Percentiles rank a stretch among this genome's conserved stretches.
Evolutionary conservation across 2,113 vertebrate genomes (phyloP).

Genomic region (Lanius ludovicianus): DNA sequence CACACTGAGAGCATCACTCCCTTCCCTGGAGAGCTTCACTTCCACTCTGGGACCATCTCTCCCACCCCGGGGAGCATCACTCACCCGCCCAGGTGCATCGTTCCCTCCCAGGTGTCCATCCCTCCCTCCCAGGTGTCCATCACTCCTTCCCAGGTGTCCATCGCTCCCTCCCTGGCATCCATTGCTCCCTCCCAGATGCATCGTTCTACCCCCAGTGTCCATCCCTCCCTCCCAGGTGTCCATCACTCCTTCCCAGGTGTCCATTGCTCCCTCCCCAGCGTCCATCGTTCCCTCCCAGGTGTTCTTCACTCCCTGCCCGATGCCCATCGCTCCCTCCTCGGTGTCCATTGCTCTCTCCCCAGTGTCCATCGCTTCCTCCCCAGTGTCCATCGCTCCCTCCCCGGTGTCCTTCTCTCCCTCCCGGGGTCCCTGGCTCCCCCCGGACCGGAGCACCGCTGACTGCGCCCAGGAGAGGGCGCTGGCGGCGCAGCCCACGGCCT

Average conservation of each 20-base stretch:
- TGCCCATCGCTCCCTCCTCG: too few relatives aligned
- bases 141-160: too few relatives aligned
- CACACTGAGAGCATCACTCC: neutral
- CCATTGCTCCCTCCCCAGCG: neutral
- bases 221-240: fast-evolving
- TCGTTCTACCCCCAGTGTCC: neutral
- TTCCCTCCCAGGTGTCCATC: too few relatives aligned
- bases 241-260: neutral
- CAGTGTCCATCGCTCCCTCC: fast-evolving
- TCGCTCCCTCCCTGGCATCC: fast-evolving
- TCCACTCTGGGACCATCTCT: neutral
- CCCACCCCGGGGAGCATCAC: neutral
- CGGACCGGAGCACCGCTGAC: neutral
- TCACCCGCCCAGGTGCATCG: fast-evolving
- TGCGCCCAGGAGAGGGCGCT: conserved; percentile 61
- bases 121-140: too few relatives aligned
- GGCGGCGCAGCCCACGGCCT: conserved; percentile 41
- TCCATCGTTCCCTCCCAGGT: too few relatives aligned
- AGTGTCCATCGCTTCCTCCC: fast-evolving
- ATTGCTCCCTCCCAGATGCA: neutral
- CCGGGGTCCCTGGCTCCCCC: neutral
- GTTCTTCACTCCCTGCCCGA: too few relatives aligned
- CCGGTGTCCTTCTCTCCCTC: fast-evolving
- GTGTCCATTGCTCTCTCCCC: too few relatives aligned
- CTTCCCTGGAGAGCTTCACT: neutral